phyloP scores from a whole-genome alignment of 2,888 invertebrate species.

The Sesia apiformis region DNA sequence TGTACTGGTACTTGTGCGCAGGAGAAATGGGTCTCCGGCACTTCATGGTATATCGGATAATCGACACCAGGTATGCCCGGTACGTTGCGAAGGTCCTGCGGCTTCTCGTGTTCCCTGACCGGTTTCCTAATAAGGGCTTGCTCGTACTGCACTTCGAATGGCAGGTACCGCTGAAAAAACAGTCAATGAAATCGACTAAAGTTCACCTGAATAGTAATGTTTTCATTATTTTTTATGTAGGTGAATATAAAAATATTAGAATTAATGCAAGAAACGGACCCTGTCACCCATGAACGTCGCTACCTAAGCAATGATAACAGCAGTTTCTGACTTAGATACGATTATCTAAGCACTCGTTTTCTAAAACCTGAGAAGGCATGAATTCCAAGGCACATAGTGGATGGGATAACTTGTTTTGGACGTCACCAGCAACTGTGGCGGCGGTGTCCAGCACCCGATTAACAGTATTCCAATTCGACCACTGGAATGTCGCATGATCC shows the following conservation, averaged over 20 bases:
- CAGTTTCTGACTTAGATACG: background rate
- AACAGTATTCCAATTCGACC: too few species aligned
- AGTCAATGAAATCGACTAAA: background rate
- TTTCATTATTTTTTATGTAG: too few species aligned
- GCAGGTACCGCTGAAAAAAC: constrained; percentile 45
- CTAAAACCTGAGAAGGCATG: background rate
- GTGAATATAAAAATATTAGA: too few species aligned
- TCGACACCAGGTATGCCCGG: constrained; percentile 87
- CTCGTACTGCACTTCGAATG: constrained; percentile 42
- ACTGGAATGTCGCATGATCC: too few species aligned
- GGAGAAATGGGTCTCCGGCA: constrained; percentile 86
- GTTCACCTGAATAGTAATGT: too few species aligned
- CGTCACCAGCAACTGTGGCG: background rate
- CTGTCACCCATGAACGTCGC: too few species aligned
- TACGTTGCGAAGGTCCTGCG: constrained; percentile 86
- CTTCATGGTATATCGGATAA: constrained; percentile 84
- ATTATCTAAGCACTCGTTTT: background rate
- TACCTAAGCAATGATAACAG: background rate
- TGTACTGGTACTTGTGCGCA: constrained; percentile 85
- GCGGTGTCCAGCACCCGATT: too few species aligned
- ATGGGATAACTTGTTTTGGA: background rate
- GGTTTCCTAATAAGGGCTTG: constrained; percentile 51
- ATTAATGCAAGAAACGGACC: too few species aligned
- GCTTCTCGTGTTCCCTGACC: constrained; percentile 75
- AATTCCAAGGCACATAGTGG: background rate